Conservation (phyloP, 2,797 vertebrate genomes). For the Peromyscus aztecus region DNA sequence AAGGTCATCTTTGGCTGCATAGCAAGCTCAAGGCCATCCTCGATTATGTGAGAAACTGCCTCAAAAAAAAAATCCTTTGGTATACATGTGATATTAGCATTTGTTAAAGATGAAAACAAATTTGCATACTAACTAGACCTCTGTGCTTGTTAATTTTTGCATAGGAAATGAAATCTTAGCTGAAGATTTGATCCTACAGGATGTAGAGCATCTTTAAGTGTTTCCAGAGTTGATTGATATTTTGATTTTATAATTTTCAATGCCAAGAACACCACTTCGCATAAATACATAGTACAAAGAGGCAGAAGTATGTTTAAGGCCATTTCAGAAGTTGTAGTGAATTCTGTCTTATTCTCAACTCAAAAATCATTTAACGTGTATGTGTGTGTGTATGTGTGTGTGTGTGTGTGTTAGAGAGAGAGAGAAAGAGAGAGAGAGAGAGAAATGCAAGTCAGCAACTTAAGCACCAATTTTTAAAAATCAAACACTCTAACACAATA, state of each 20-base stretch:
- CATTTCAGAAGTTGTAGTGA: background rate
- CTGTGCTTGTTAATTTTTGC: background rate
- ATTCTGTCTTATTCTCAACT: background rate
- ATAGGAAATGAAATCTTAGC: background rate
- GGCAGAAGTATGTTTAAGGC: background rate
- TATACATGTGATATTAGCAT: background rate
- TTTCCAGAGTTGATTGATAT: constrained; percentile 35
- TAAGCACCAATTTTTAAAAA: background rate
- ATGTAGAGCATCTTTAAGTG: background rate
- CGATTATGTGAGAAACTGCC: background rate
- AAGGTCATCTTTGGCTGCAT: background rate
- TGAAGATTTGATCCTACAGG: background rate
- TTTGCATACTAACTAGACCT: background rate
- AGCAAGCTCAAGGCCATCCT: background rate
- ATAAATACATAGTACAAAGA: background rate
- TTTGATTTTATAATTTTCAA: background rate
- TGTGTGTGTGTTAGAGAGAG: background rate
- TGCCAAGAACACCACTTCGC: background rate
- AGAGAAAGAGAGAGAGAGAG: background rate
- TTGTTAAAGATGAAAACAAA: background rate
- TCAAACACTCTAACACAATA: background rate
- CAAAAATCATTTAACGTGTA: background rate
- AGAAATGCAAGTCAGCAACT: background rate
- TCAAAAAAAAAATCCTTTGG: background rate
- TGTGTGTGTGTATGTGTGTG: background rate